Conservation (phyloP, 2,797 vertebrate genomes). For the Coilia nasus region DNA sequence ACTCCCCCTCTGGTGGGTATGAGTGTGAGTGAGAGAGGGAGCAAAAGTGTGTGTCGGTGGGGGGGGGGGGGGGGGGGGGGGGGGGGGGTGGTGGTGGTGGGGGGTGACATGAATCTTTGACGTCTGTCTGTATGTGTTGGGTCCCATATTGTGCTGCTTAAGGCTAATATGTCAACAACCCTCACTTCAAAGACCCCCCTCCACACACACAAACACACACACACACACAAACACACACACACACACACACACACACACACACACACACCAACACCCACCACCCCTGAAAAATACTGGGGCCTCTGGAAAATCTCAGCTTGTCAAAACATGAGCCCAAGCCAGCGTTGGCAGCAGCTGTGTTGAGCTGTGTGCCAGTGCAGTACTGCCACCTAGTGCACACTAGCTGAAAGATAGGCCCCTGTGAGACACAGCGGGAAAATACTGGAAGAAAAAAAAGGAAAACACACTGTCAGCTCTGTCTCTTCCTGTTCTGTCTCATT, state of each 20-base stretch:
- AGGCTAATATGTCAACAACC: slow-evolving; percentile 53
- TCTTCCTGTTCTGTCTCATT: neutral
- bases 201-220: neutral
- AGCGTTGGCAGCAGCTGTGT: slow-evolving; percentile 25
- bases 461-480: slow-evolving; percentile 17
- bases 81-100: neutral
- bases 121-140: slow-evolving; percentile 64
- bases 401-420: neutral
- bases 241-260: slow-evolving; percentile 14
- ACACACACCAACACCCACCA: slow-evolving; percentile 33
- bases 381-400: slow-evolving; percentile 63
- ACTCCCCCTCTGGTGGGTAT: slow-evolving; percentile 51
- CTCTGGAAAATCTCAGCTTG: slow-evolving; percentile 58
- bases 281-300: slow-evolving; percentile 50
- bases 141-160: slow-evolving; percentile 62
- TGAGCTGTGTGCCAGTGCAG: slow-evolving; percentile 7
- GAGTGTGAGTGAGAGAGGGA: slow-evolving; percentile 17
- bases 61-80: too few species aligned
- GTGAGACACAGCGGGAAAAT: too few species aligned
- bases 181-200: slow-evolving; percentile 56
- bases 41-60: too few species aligned
- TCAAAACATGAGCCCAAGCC: slow-evolving; percentile 55
- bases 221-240: neutral
- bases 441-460: neutral
- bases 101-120: slow-evolving; percentile 49